Percentiles rank a stretch among this genome's conserved stretches.
These are phyloP conservation scores for Antheraea yamamai DNA, from an alignment of 2,888 invertebrate species.

Conservation along the genomic window DNA sequence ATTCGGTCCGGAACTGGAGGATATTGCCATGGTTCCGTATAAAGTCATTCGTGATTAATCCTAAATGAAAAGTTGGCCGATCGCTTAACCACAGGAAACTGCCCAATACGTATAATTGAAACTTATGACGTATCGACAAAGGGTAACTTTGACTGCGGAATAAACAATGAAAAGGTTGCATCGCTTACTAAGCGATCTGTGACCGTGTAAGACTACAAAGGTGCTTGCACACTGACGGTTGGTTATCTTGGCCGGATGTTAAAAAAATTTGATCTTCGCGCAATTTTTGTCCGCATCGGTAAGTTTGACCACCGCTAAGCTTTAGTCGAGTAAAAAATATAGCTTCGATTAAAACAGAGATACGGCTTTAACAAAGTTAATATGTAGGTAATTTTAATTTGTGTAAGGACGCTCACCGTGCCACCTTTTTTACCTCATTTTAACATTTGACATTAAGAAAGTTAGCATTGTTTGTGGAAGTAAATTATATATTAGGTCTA, in stretches of 20 bases:
- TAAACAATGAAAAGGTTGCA: conserved; percentile 53
- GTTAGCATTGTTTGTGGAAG: conserved; percentile 20
- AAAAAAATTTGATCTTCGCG: conserved; percentile 66
- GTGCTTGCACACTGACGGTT: conserved; percentile 72
- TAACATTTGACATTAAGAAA: conserved; percentile 35
- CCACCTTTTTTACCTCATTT: conserved; percentile 20
- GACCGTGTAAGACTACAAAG: conserved; percentile 70
- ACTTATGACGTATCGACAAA: conserved; percentile 45
- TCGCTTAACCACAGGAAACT: conserved; percentile 60
- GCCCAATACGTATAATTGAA: conserved; percentile 72
- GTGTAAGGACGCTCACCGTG: conserved; percentile 54
- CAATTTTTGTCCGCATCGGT: conserved; percentile 66
- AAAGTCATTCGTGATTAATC: conserved; percentile 60
- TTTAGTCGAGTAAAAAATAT: conserved; percentile 71
- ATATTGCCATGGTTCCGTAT: conserved; percentile 64
- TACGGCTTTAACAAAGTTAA: conserved; percentile 69
- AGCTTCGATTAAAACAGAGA: conserved; percentile 72
- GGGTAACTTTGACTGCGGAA: conserved; percentile 47
- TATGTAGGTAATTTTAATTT: conserved; percentile 61
- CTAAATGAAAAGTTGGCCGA: conserved; percentile 50
- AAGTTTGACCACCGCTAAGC: conserved; percentile 53
- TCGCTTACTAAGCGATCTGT: conserved; percentile 62
- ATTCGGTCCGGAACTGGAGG: conserved; percentile 62
- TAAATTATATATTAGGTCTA: conserved; percentile 9
- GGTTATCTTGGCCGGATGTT: conserved; percentile 75